These are phyloP conservation scores for Alosa sapidissima DNA, from an alignment of 2,797 vertebrate genomes.

Conservation along the genomic window DNA sequence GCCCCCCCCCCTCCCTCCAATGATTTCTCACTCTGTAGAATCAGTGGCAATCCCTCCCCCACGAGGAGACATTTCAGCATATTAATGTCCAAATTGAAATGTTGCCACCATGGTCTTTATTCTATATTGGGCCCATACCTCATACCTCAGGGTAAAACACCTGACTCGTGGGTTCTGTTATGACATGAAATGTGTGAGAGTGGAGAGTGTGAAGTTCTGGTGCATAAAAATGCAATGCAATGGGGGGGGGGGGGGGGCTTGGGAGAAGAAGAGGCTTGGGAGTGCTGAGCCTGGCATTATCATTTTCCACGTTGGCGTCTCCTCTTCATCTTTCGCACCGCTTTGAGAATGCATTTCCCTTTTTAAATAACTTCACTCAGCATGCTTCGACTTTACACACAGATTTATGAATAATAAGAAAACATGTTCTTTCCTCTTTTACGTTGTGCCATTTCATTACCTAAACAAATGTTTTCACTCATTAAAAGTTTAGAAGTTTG, in stretches of 20 bases:
- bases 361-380: background rate
- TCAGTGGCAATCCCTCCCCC: background rate
- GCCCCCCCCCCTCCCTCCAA: background rate
- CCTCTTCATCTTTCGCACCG: background rate
- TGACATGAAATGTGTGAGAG: background rate
- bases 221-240: background rate
- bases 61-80: background rate
- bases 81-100: background rate
- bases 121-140: background rate
- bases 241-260: background rate
- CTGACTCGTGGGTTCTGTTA: background rate
- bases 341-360: background rate
- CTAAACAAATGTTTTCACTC: background rate
- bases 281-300: background rate
- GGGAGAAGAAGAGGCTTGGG: background rate
- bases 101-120: background rate
- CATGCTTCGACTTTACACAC: background rate
- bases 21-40: conserved; percentile 1
- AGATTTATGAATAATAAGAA: background rate
- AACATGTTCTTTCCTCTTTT: background rate
- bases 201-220: background rate
- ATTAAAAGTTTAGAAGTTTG: background rate
- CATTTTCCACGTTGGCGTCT: background rate
- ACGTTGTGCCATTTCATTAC: background rate
- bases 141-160: background rate